Evolutionary conservation across 2,113 vertebrate genomes (phyloP).

Genomic region (Rhadina sibilatrix): DNA sequence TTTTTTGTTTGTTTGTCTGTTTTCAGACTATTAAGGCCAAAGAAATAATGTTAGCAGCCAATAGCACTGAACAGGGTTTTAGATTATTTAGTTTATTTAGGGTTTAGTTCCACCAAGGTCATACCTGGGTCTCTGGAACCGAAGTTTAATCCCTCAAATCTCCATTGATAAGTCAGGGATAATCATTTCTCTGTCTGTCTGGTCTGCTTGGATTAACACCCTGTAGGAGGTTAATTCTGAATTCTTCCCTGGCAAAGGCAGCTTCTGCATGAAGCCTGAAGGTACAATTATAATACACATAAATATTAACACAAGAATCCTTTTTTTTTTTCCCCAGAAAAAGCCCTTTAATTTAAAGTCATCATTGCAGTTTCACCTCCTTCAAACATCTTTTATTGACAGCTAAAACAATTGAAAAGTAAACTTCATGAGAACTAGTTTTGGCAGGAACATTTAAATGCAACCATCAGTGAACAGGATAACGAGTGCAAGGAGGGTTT

Average conservation of each 20-base stretch:
- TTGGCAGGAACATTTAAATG: background rate
- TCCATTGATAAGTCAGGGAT: background rate
- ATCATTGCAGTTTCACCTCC: background rate
- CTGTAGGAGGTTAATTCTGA: background rate
- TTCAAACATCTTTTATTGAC: background rate
- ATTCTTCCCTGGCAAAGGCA: background rate
- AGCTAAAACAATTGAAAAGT: background rate
- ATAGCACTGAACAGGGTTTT: background rate
- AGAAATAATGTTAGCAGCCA: background rate
- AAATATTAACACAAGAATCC: background rate
- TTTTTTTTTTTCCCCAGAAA: background rate
- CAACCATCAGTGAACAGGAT: background rate
- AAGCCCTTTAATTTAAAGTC: background rate
- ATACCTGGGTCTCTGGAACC: background rate
- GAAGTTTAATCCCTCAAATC: background rate
- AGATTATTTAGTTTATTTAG: background rate
- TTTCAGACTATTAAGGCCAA: background rate
- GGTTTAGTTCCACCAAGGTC: background rate
- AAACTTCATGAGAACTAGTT: background rate
- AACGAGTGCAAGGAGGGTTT: accelerated
- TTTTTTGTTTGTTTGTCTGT: background rate
- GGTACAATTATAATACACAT: background rate
- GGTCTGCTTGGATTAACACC: background rate
- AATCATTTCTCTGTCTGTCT: conserved; percentile 22
- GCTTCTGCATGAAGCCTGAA: background rate